phyloP scores from a whole-genome alignment of 2,888 invertebrate genomes.

The Drosophila borborema region DNA sequence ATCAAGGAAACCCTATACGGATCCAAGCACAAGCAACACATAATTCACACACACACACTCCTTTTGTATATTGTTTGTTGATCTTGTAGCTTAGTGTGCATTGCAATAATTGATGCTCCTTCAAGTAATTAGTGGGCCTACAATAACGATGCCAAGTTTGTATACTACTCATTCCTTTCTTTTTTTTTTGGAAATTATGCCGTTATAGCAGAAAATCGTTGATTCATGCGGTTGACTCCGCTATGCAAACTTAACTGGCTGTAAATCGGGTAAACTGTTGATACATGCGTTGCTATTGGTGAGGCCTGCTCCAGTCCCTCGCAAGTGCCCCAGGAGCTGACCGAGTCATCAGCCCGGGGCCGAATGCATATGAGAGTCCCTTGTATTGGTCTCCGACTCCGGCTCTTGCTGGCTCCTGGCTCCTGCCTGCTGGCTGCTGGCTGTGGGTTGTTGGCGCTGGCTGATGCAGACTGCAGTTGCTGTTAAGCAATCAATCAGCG shows the following conservation, averaged over 20 bases:
- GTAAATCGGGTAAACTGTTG: slow-evolving; percentile 80
- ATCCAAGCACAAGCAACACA: slow-evolving; percentile 2
- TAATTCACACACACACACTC: slow-evolving; percentile 25
- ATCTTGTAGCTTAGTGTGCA: slow-evolving; percentile 1
- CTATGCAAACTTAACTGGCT: slow-evolving; percentile 72
- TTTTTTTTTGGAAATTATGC: slow-evolving; percentile 74
- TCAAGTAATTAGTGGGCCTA: slow-evolving; percentile 15
- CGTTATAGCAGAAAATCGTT: slow-evolving; percentile 74
- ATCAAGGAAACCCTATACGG: slow-evolving; percentile 24
- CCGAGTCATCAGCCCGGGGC: slow-evolving; percentile 72
- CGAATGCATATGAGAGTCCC: slow-evolving; percentile 74
- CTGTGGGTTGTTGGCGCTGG: slow-evolving; percentile 46
- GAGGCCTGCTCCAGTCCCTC: not conserved
- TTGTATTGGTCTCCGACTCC: slow-evolving; percentile 58
- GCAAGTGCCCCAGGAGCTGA: slow-evolving; percentile 41
- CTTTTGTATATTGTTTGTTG: slow-evolving; percentile 80
- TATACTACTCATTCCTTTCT: too few species aligned
- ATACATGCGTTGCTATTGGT: slow-evolving; percentile 48
- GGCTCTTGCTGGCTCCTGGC: slow-evolving; percentile 27
- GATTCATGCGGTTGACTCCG: slow-evolving; percentile 79
- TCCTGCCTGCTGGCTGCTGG: slow-evolving; percentile 30
- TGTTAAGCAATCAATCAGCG: slow-evolving; percentile 84
- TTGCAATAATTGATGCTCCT: slow-evolving; percentile 16
- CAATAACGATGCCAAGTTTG: not conserved
- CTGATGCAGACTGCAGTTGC: slow-evolving; percentile 65